Conservation (phyloP, 64 coral and sea anemone species). For the Stichodactyla helianthus region DNA sequence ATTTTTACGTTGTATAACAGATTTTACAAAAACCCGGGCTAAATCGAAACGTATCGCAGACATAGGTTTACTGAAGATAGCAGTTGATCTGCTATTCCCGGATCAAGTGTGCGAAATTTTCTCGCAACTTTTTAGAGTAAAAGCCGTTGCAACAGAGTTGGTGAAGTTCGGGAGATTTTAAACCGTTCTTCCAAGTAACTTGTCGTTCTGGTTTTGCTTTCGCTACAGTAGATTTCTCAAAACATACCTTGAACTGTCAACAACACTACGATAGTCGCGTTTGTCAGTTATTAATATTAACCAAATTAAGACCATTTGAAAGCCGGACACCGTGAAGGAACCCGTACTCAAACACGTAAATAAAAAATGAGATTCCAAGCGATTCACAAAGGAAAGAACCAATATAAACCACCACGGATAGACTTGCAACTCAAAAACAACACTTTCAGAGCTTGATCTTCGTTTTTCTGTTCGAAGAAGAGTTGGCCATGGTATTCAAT, state of each 20-base stretch:
- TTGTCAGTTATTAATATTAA: constrained; percentile 12
- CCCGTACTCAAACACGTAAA: not conserved
- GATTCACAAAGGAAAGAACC: not conserved
- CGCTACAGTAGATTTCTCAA: not conserved
- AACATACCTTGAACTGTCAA: not conserved
- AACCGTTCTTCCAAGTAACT: too few species aligned
- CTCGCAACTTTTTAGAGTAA: too few species aligned
- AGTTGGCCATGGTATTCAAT: not conserved
- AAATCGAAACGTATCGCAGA: too few species aligned
- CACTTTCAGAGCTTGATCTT: not conserved
- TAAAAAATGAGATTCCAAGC: not conserved
- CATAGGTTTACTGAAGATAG: not conserved
- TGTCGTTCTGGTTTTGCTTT: not conserved
- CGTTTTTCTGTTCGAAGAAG: not conserved
- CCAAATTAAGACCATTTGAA: not conserved
- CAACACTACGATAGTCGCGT: not conserved
- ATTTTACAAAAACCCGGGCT: too few species aligned
- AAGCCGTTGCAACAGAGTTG: too few species aligned
- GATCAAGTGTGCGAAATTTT: too few species aligned
- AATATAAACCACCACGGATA: not conserved
- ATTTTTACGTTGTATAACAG: too few species aligned
- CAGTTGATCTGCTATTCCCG: too few species aligned
- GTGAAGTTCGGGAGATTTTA: too few species aligned
- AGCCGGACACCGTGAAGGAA: constrained; percentile 12
- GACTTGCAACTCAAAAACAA: not conserved